Percentiles rank a stretch among this genome's conserved stretches.
Conservation (phyloP, 2,113 vertebrate species). For the Garra rufa region DNA sequence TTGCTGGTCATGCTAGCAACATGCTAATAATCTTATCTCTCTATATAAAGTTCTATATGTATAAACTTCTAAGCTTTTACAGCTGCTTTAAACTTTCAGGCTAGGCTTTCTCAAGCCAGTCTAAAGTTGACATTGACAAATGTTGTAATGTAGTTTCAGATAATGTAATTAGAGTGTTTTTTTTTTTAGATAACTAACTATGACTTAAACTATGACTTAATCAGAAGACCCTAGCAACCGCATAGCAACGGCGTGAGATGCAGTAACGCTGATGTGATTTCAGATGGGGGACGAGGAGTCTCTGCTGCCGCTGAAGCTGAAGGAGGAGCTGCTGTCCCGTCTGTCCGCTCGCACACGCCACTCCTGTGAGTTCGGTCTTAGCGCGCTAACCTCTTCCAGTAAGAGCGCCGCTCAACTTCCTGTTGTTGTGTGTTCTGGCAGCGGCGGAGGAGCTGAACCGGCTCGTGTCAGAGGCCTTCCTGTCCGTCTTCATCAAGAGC, state of each 20-base stretch:
- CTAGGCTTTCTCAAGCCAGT: no score
- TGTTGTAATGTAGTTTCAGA: no score
- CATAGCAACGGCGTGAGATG: not conserved
- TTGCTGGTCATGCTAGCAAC: no score
- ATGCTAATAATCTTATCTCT: no score
- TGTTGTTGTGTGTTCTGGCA: conserved; percentile 56
- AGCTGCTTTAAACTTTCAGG: no score
- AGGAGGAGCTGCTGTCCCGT: conserved; percentile 73
- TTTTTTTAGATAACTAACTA: no score
- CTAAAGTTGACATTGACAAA: no score
- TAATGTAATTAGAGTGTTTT: no score
- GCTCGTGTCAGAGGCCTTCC: conserved; percentile 85
- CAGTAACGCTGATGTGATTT: not conserved
- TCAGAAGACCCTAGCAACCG: not conserved
- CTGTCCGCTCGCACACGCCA: conserved; percentile 54
- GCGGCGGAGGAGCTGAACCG: conserved; percentile 85
- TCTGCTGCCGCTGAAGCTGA: conserved; percentile 80
- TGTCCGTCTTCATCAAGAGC: conserved; percentile 86
- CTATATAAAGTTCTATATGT: no score
- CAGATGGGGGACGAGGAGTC: conserved; percentile 82
- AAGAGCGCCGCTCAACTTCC: not conserved
- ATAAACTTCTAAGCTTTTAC: no score
- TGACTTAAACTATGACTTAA: no score
- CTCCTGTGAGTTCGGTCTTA: conserved; percentile 54
- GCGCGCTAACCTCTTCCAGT: not conserved